These are phyloP conservation scores for Lamproptera curius DNA, from an alignment of 2,888 invertebrate species.

Conservation along the genomic window DNA sequence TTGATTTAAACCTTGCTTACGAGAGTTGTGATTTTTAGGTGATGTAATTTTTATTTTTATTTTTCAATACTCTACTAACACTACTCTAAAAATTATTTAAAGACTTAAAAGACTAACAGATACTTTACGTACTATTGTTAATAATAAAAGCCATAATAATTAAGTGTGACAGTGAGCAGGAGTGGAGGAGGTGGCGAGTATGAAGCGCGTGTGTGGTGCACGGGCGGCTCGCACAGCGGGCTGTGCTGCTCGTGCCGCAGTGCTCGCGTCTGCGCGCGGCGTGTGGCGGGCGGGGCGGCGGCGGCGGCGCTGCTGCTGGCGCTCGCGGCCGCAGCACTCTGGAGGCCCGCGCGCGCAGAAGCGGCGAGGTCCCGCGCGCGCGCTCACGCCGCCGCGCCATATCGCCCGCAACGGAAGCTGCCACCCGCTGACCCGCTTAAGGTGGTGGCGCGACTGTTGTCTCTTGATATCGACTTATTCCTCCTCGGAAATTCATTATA, in stretches of 20 bases:
- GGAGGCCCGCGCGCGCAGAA: constrained; percentile 48
- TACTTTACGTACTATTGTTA: too few relatives aligned
- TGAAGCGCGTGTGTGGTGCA: constrained; percentile 85
- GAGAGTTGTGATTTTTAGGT: too few relatives aligned
- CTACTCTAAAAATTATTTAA: too few relatives aligned
- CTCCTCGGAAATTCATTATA: background rate
- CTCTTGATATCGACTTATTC: too few relatives aligned
- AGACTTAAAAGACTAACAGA: too few relatives aligned
- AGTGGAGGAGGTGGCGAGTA: constrained; percentile 86
- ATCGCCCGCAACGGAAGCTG: background rate
- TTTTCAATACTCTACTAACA: too few relatives aligned
- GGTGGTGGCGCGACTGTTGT: too few relatives aligned
- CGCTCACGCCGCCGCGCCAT: constrained; percentile 39
- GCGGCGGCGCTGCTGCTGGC: constrained; percentile 83
- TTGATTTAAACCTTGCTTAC: too few relatives aligned
- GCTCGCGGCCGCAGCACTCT: constrained; percentile 80
- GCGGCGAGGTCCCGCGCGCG: constrained; percentile 37
- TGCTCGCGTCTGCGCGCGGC: constrained; percentile 84
- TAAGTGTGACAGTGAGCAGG: constrained; percentile 73
- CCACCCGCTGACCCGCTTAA: background rate
- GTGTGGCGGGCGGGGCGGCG: constrained; percentile 84
- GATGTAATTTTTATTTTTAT: too few relatives aligned
- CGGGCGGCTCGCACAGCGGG: constrained; percentile 79
- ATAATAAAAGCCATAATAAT: background rate
- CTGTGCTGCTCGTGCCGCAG: constrained; percentile 82